Evolutionary conservation across 1,140 invertebrate species (phyloP).

Genomic region (Pectinophora gossypiella): DNA sequence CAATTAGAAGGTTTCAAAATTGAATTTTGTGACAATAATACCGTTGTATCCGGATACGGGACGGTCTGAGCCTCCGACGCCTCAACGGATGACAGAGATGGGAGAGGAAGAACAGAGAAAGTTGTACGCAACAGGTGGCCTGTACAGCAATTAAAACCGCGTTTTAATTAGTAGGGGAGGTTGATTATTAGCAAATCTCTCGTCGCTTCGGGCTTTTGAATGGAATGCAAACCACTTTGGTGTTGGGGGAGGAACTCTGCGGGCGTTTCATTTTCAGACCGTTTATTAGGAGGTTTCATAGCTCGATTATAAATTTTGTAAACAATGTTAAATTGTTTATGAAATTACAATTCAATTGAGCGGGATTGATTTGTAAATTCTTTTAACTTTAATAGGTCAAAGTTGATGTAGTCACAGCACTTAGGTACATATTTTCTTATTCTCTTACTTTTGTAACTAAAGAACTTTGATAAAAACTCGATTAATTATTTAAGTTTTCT

Average conservation of each 20-base stretch:
- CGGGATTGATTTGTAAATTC: no score
- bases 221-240: slow-evolving; percentile 54
- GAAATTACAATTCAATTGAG: no score
- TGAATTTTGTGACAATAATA: slow-evolving; percentile 67
- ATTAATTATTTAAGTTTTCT: no score
- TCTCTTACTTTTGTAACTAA: no score
- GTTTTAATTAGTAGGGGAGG: slow-evolving; percentile 71
- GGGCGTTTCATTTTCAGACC: neutral
- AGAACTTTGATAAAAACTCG: no score
- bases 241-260: slow-evolving; percentile 30
- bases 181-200: slow-evolving; percentile 67
- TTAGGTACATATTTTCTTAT: no score
- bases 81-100: slow-evolving; percentile 32
- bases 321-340: no score
- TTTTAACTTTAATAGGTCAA: no score
- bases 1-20: slow-evolving; percentile 66
- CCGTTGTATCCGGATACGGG: slow-evolving; percentile 66
- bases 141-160: slow-evolving; percentile 66
- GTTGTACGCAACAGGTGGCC: slow-evolving; percentile 58
- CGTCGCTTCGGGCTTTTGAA: slow-evolving; percentile 48
- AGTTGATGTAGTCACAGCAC: no score
- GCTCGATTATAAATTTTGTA: no score
- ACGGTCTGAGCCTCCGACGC: slow-evolving; percentile 43
- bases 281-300: no score
- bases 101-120: slow-evolving; percentile 20